Conservation (phyloP, 1,140 invertebrate genomes). For the Pectinophora gossypiella region DNA sequence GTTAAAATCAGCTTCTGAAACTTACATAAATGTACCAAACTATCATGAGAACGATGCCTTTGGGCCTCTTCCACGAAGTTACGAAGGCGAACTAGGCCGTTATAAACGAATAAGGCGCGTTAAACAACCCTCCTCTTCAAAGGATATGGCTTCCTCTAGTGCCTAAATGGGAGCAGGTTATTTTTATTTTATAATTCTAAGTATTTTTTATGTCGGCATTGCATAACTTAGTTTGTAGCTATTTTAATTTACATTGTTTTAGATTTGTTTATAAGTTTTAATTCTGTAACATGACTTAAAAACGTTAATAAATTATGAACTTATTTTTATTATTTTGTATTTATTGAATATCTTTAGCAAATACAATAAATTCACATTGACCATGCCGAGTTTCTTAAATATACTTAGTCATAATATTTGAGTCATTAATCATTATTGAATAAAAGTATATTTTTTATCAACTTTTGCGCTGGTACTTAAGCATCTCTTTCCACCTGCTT, state of each 20-base stretch:
- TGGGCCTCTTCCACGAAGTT: constrained; percentile 35
- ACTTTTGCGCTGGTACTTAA: too few relatives aligned
- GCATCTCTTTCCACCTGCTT: too few relatives aligned
- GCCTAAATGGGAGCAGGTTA: background rate
- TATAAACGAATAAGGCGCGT: constrained; percentile 56
- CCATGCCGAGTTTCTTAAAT: too few relatives aligned
- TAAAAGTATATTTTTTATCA: too few relatives aligned
- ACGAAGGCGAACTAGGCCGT: constrained; percentile 42
- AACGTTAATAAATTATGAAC: too few relatives aligned
- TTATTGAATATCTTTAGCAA: too few relatives aligned
- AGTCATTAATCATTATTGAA: too few relatives aligned
- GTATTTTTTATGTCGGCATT: constrained; percentile 25
- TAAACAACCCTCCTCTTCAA: constrained; percentile 21
- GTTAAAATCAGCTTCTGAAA: constrained; percentile 23
- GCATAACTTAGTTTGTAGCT: constrained; percentile 19
- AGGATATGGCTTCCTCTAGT: background rate
- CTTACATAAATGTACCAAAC: constrained; percentile 24
- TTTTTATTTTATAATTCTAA: constrained; percentile 22
- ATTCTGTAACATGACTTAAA: too few relatives aligned
- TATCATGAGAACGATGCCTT: constrained; percentile 47
- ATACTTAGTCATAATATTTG: too few relatives aligned
- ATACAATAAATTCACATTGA: too few relatives aligned
- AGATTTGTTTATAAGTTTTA: constrained; percentile 32
- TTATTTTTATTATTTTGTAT: too few relatives aligned
- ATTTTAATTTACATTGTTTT: constrained; percentile 13